phyloP scores from a whole-genome alignment of 2,113 vertebrate genomes.

The Protomyctophum bolini region DNA sequence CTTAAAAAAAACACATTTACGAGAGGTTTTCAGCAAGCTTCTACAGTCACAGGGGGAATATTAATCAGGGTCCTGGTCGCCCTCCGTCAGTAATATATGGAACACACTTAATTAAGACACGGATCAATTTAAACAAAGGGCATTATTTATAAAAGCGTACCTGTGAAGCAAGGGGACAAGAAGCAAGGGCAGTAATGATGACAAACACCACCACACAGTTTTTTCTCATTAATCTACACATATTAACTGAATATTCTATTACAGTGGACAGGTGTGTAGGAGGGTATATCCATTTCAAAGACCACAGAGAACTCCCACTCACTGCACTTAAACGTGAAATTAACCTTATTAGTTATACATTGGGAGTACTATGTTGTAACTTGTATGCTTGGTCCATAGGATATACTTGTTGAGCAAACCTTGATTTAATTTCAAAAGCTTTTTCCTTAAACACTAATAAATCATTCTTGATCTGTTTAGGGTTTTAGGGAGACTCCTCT shows the following conservation, averaged over 20 bases:
- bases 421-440: too few relatives aligned
- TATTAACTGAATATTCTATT: conserved; percentile 2
- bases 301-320: too few relatives aligned
- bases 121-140: conserved; percentile 63
- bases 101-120: conserved; percentile 44
- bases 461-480: too few relatives aligned
- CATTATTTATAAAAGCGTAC: conserved; percentile 69
- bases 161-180: conserved; percentile 28
- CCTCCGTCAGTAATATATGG: conserved; percentile 47
- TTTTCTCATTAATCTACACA: conserved; percentile 20
- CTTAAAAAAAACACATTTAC: conserved; percentile 52
- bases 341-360: too few relatives aligned
- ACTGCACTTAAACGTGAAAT: too few relatives aligned
- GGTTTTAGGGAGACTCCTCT: too few relatives aligned
- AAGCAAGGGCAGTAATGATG: conserved; percentile 31
- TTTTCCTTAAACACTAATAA: too few relatives aligned
- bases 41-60: conserved; percentile 56
- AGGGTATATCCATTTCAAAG: too few relatives aligned
- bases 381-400: too few relatives aligned
- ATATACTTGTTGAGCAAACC: too few relatives aligned
- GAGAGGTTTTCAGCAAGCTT: conserved; percentile 53
- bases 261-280: too few relatives aligned
- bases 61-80: conserved; percentile 55
- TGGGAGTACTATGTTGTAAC: too few relatives aligned
- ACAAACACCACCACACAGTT: conserved; percentile 20